Percentiles rank a stretch among this genome's conserved stretches.
phyloP scores from a whole-genome alignment of 2,888 invertebrate species.

The Stomorhina lunata region DNA sequence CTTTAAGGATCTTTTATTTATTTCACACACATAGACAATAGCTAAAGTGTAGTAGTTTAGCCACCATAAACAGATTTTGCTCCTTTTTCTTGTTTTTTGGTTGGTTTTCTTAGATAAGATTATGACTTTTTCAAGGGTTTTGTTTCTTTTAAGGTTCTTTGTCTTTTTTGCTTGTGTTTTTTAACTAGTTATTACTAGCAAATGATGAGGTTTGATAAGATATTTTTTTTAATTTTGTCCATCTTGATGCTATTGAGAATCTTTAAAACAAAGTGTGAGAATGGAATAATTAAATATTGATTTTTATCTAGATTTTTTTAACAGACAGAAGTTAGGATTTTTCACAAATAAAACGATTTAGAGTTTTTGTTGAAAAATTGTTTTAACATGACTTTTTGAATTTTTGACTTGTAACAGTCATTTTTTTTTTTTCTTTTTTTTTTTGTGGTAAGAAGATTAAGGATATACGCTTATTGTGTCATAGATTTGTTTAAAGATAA shows the following conservation, averaged over 20 bases:
- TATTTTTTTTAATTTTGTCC: background rate
- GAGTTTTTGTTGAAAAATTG: background rate
- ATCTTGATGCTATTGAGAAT: background rate
- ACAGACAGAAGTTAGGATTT: background rate
- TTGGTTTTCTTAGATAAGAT: conserved; percentile 31
- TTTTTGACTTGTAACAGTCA: too few species aligned
- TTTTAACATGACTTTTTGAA: background rate
- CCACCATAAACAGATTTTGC: conserved; percentile 10
- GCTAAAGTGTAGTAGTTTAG: background rate
- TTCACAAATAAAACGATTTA: background rate
- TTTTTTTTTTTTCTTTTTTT: too few species aligned
- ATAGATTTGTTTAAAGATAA: too few species aligned
- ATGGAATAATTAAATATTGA: conserved; percentile 37
- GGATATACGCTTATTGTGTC: background rate
- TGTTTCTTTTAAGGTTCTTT: conserved; percentile 8
- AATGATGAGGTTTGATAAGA: conserved; percentile 29
- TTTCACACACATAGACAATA: background rate
- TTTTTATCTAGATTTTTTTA: conserved; percentile 28
- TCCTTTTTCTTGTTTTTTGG: too few species aligned
- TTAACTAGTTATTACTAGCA: conserved; percentile 27
- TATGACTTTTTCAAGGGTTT: conserved; percentile 23
- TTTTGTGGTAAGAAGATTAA: background rate
- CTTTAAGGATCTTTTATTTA: background rate
- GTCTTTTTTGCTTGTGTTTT: background rate
- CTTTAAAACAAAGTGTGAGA: conserved; percentile 4